Evolutionary conservation across 2,797 vertebrate genomes (phyloP).

Genomic region (Brachymystax lenok): DNA sequence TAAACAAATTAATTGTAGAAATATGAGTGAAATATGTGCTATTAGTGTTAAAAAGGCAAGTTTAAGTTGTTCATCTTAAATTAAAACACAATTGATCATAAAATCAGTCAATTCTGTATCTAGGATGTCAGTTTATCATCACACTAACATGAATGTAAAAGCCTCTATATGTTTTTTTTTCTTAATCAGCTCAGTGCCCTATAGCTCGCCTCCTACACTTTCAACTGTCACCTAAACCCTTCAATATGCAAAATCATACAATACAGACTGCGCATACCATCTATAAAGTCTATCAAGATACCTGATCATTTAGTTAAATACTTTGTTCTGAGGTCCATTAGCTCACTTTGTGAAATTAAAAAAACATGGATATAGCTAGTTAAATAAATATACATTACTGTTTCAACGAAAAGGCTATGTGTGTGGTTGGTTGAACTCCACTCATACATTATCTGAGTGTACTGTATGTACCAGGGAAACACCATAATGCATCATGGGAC

Average conservation of each 20-base stretch:
- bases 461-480: conserved; percentile 47
- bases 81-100: conserved; percentile 4
- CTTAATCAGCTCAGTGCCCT: background rate
- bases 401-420: conserved; percentile 18
- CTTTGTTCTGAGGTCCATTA: conserved; percentile 35
- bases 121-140: background rate
- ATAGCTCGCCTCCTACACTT: background rate
- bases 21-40: conserved; percentile 27
- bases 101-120: conserved; percentile 17
- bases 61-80: background rate
- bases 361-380: conserved; percentile 47
- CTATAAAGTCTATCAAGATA: conserved; percentile 17
- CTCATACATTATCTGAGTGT: conserved; percentile 21
- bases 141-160: conserved; percentile 2
- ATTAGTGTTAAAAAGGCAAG: conserved; percentile 22
- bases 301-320: conserved; percentile 60
- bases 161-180: background rate
- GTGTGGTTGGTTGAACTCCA: conserved; percentile 24
- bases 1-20: conserved; percentile 15
- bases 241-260: conserved; percentile 33
- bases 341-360: conserved; percentile 44
- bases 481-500: conserved; percentile 24
- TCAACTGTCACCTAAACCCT: conserved; percentile 31
- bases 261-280: conserved; percentile 11
- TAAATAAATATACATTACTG: conserved; percentile 69